Evolutionary conservation across 2,113 vertebrate genomes (phyloP).

Genomic region (Corythaixoides concolor): DNA sequence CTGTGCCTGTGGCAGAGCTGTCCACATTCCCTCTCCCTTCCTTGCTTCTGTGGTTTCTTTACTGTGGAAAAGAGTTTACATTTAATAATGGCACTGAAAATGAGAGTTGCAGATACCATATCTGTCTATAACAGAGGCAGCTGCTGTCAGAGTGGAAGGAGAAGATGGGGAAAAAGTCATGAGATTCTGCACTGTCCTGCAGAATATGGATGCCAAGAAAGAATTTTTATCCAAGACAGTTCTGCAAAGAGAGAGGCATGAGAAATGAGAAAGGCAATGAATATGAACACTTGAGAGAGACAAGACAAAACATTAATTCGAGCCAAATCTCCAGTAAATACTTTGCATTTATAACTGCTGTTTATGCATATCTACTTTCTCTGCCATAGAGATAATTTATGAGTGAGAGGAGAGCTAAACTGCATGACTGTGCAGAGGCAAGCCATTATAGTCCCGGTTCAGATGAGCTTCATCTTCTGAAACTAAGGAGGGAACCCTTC

Average conservation of each 20-base stretch:
- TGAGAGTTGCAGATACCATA: neutral
- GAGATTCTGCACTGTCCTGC: neutral
- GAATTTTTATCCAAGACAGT: neutral
- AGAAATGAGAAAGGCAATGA: neutral
- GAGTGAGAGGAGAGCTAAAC: neutral
- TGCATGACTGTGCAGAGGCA: neutral
- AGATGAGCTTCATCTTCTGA: neutral
- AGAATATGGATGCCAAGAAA: neutral
- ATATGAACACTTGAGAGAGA: neutral
- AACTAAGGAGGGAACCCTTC: neutral
- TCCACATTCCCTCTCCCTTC: neutral
- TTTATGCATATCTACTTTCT: neutral
- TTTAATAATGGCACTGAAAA: neutral
- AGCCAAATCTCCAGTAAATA: neutral
- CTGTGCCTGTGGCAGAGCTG: neutral
- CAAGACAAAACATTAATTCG: neutral
- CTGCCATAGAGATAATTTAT: neutral
- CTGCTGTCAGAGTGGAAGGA: neutral
- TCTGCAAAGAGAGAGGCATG: neutral
- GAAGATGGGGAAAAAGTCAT: accelerated
- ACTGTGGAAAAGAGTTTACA: neutral
- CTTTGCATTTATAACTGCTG: neutral
- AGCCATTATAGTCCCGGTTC: neutral
- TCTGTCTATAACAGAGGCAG: neutral
- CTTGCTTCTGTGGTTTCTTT: neutral